Conservation (phyloP, 2,797 vertebrate genomes). For the Acanthopagrus latus region DNA sequence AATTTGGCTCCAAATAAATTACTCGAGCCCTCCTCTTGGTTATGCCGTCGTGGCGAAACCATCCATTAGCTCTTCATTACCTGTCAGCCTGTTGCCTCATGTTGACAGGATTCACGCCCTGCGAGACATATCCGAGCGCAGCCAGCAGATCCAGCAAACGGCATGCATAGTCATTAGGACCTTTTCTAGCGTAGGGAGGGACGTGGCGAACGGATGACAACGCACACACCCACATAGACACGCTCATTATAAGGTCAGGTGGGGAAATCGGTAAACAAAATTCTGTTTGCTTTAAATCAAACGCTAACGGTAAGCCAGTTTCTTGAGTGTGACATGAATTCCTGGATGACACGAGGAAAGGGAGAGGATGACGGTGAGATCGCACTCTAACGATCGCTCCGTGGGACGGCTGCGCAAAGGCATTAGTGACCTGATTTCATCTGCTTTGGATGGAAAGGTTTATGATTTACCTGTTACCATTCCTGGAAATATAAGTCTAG, state of each 20-base stretch:
- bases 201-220: conserved; percentile 26
- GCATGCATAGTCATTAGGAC: conserved; percentile 61
- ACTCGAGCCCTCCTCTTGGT: conserved; percentile 63
- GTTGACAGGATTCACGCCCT: conserved; percentile 77
- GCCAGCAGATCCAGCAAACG: conserved; percentile 30
- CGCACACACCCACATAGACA: neutral
- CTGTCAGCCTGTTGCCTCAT: conserved; percentile 76
- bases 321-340: conserved; percentile 16
- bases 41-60: conserved; percentile 73
- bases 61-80: conserved; percentile 82
- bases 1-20: conserved; percentile 75
- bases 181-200: conserved; percentile 1
- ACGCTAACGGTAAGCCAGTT: neutral
- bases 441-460: conserved; percentile 13
- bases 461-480: conserved; percentile 10
- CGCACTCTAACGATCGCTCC: conserved; percentile 15
- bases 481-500: no score
- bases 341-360: neutral
- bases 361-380: conserved; percentile 31
- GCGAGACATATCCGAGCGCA: conserved; percentile 51
- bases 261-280: conserved; percentile 32
- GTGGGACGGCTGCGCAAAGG: conserved; percentile 21
- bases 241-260: conserved; percentile 57
- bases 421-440: conserved; percentile 25
- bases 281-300: conserved; percentile 30